Conservation (phyloP, 1,140 invertebrate species). For the Anoplolepis gracilipes region DNA sequence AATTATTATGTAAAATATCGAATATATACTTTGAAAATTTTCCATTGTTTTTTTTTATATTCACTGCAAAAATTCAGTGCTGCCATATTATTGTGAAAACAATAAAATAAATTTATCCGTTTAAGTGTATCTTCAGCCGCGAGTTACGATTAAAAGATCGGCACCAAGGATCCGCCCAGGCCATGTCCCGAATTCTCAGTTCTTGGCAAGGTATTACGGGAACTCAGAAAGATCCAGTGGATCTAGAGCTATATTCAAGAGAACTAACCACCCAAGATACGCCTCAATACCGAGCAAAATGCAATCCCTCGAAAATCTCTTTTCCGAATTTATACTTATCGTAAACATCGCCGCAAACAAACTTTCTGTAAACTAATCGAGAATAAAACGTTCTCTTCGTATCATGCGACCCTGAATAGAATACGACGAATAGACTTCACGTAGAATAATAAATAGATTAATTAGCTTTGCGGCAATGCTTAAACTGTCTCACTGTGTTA, state of each 20-base stretch:
- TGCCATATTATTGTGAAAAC: constrained; percentile 67
- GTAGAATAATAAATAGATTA: not conserved
- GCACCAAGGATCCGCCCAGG: constrained; percentile 75
- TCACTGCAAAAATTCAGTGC: constrained; percentile 26
- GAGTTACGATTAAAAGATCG: constrained; percentile 82
- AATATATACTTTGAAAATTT: not conserved
- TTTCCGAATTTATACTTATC: constrained; percentile 59
- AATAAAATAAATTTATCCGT: constrained; percentile 77
- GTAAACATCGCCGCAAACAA: constrained; percentile 65
- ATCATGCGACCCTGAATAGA: not conserved
- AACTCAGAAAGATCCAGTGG: not conserved
- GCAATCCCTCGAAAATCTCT: constrained; percentile 25
- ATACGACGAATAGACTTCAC: not conserved
- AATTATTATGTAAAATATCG: not conserved
- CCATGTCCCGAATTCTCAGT: constrained; percentile 77
- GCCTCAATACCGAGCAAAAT: not conserved
- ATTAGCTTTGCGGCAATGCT: not conserved
- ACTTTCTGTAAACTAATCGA: constrained; percentile 30
- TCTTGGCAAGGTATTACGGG: constrained; percentile 55
- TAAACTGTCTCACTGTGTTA: not conserved
- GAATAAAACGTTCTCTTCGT: not conserved
- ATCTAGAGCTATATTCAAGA: not conserved
- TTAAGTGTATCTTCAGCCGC: constrained; percentile 70
- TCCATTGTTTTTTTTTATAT: not conserved
- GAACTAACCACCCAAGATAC: constrained; percentile 6